Conservation (phyloP, 2,797 vertebrate genomes). For the Falco rusticolus region DNA sequence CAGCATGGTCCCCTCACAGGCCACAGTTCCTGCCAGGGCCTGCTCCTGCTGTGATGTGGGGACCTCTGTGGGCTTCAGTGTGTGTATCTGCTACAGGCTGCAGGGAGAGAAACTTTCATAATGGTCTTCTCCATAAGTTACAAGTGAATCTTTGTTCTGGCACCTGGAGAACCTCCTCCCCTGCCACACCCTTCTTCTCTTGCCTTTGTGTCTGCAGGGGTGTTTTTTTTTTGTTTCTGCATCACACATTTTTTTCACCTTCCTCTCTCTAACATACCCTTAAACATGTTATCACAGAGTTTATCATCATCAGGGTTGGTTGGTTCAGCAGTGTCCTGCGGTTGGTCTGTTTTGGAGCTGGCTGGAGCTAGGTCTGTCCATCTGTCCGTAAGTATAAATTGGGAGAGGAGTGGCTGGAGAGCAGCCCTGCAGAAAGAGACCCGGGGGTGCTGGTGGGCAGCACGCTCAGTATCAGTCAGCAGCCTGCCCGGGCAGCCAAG, state of each 20-base stretch:
- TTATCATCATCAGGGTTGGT: not conserved
- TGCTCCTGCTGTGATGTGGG: not conserved
- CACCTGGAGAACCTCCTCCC: not conserved
- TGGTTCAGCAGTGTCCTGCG: not conserved
- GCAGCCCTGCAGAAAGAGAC: not conserved
- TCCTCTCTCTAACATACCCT: not conserved
- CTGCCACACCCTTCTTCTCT: not conserved
- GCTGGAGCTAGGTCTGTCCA: accelerated
- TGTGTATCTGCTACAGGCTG: not conserved
- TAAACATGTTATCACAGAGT: not conserved
- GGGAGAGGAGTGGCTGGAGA: not conserved
- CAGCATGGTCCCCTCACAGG: not conserved
- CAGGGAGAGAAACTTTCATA: not conserved
- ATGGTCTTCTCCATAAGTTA: not conserved
- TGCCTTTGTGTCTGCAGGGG: not conserved
- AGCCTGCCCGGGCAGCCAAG: too few relatives aligned
- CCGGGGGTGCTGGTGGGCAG: accelerated
- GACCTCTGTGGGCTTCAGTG: not conserved
- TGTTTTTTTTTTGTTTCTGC: not conserved
- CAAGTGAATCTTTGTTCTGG: not conserved
- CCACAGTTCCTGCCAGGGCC: not conserved
- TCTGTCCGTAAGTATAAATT: not conserved
- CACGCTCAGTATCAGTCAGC: not conserved
- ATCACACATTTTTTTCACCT: not conserved
- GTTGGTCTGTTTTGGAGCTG: not conserved